Conservation (phyloP, 2,888 invertebrate genomes). For the Therioaphis trifolii region DNA sequence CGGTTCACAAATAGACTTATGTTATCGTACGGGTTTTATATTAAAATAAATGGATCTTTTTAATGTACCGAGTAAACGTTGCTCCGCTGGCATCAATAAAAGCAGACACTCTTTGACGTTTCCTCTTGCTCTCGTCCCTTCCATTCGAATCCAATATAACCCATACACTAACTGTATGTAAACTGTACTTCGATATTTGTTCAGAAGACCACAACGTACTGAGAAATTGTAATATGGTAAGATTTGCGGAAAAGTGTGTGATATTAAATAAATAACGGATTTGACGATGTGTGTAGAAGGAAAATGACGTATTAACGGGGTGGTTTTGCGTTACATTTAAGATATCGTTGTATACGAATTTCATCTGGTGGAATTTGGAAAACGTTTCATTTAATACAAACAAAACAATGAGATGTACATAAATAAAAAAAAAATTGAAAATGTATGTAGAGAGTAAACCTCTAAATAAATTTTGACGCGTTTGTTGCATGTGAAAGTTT, state of each 20-base stretch:
- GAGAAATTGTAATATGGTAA: background rate
- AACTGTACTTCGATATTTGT: constrained; percentile 27
- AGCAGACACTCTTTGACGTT: constrained; percentile 51
- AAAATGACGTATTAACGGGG: background rate
- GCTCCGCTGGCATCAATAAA: constrained; percentile 43
- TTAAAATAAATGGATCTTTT: constrained; percentile 47
- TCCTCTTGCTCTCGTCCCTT: background rate
- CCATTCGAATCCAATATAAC: constrained; percentile 46
- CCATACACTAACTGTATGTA: background rate
- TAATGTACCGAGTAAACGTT: constrained; percentile 29
- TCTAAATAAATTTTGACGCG: background rate
- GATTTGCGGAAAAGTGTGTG: background rate
- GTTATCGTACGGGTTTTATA: constrained; percentile 18
- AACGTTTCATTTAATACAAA: constrained; percentile 1
- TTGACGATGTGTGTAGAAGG: background rate
- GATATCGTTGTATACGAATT: constrained; percentile 22
- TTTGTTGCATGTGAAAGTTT: constrained; percentile 4
- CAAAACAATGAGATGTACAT: constrained; percentile 6
- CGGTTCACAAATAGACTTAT: constrained; percentile 25
- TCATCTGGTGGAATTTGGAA: background rate
- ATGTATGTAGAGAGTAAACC: background rate
- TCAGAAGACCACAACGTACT: background rate
- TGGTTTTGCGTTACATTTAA: background rate
- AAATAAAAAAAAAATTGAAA: background rate
- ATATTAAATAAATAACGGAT: constrained; percentile 42